A percentile compares a stretch with the other conserved stretches of the same genome.
Conservation (phyloP, 37 sponge, comb jelly and placozoan genomes). For the Cladorhizidae sp. region DNA sequence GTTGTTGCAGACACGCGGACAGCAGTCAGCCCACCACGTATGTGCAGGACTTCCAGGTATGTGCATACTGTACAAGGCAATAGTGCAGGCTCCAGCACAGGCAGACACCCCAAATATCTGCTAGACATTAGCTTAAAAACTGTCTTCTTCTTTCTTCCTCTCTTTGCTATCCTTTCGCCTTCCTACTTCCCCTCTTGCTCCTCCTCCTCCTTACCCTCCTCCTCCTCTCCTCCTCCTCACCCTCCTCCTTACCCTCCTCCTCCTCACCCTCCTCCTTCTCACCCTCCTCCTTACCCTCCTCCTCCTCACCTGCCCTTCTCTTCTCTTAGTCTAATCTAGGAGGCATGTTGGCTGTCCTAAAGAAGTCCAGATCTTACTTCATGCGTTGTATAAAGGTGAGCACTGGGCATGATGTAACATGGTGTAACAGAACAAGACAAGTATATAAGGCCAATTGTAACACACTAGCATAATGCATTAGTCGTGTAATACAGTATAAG, state of each 20-base stretch:
- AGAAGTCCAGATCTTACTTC: conserved; percentile 38
- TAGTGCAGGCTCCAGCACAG: too few relatives aligned
- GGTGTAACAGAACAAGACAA: too few relatives aligned
- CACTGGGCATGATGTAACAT: background rate
- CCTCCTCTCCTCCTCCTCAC: too few relatives aligned
- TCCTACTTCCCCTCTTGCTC: background rate
- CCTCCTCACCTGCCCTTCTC: background rate
- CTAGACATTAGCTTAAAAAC: too few relatives aligned
- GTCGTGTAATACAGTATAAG: too few relatives aligned
- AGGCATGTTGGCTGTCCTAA: conserved; percentile 34
- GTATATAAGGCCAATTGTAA: too few relatives aligned
- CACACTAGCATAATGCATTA: too few relatives aligned
- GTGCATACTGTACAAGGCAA: background rate
- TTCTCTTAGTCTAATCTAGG: conserved; percentile 30
- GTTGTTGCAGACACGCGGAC: conserved; percentile 41
- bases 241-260: too few relatives aligned
- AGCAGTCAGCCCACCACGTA: conserved; percentile 52
- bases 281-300: background rate
- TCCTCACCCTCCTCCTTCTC: too few relatives aligned
- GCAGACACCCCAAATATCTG: background rate
- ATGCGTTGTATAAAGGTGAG: conserved; percentile 53
- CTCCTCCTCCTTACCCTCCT: too few relatives aligned
- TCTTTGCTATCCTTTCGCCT: background rate
- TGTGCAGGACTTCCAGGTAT: conserved; percentile 84
- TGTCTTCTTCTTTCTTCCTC: background rate